A percentile compares a stretch with the other conserved stretches of the same genome.
phyloP scores from a whole-genome alignment of 2,113 vertebrate genomes.

The Hippopotamus amphibius region DNA sequence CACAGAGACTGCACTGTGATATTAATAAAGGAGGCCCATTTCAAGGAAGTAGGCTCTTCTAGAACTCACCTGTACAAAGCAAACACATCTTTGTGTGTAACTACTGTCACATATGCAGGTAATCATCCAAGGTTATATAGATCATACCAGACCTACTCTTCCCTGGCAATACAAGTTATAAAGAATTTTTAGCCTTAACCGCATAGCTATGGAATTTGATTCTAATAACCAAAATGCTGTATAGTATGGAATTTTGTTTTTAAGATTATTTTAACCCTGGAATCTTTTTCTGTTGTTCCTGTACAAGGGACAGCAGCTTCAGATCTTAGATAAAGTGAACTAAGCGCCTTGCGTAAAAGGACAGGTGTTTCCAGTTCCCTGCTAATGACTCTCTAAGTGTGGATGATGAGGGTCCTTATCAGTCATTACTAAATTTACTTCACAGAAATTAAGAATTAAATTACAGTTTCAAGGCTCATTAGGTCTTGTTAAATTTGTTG shows the following conservation, averaged over 20 bases:
- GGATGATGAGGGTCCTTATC: slow-evolving; percentile 75
- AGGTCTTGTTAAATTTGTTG: slow-evolving; percentile 79
- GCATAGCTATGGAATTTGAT: not conserved
- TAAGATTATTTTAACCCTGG: slow-evolving; percentile 49
- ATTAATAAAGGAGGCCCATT: not conserved
- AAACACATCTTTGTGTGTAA: not conserved
- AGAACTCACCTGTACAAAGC: not conserved
- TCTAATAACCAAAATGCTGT: not conserved
- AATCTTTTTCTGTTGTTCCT: slow-evolving; percentile 29
- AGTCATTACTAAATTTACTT: slow-evolving; percentile 83
- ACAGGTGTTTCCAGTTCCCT: slow-evolving; percentile 80
- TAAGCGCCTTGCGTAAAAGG: slow-evolving; percentile 62
- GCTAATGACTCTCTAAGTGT: slow-evolving; percentile 76
- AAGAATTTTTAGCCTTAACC: not conserved
- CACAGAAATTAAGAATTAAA: slow-evolving; percentile 81
- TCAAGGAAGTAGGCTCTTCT: not conserved
- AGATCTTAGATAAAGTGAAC: slow-evolving; percentile 42
- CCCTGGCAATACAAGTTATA: not conserved
- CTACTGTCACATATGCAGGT: not conserved
- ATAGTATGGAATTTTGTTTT: not conserved
- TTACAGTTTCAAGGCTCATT: slow-evolving; percentile 82
- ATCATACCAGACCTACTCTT: not conserved
- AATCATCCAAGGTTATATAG: not conserved
- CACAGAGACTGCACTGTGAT: not conserved
- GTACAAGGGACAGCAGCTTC: not conserved